Base-by-base conservation (phyloP, 2,797 vertebrate species). In the Helostoma temminkii region DNA sequence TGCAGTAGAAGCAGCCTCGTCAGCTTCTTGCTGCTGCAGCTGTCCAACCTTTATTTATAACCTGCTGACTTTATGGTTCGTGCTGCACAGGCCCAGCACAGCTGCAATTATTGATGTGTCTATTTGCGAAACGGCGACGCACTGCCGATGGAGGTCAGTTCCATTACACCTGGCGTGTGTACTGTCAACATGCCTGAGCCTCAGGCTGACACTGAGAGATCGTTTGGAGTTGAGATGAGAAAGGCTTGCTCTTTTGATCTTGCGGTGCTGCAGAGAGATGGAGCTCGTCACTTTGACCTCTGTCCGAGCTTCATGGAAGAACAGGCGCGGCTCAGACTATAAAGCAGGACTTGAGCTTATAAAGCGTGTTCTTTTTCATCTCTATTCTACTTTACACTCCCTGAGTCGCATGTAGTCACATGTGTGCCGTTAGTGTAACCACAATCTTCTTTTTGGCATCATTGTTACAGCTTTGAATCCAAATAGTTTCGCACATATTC, bases 31-130 rank as follows among this genome's bases (percentile, higher is more conserved):
- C 54, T 67, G 58, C 53, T 41, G 64, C 64, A 50, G 53, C 4
- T 4, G 10, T 57, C 68, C 32, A 0, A n/a, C 58, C 56, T 65
- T 71, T 80, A 80, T 82, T 69, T 55, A 80, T 70, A 76, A 42
- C 58, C 25, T 71, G 79, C 81, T 83, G 82, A 79, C 70, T 77
- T 45, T 56, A 59, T 75, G 70, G 52, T 80, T 66, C 4, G 9
- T 46, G 67, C 71, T 28, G 55, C 57, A 0, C 24, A 0, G 1
- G 34, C 41, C 43, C 49, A 0, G 52, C 1, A n/a, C 54, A 9
- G 42, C 15, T n/a, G 52, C 66, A 63, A 41, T 84, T 89, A 89
- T 81, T 80, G 80, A 87, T 80, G 86, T 69, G 60, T 77, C 72
- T 75, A 50, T 83, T 73, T 34, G 49, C 12, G 11, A 61, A 61